Evolutionary conservation across 2,797 vertebrate species (phyloP).

Genomic region (Silurus lanzhouensis): DNA sequence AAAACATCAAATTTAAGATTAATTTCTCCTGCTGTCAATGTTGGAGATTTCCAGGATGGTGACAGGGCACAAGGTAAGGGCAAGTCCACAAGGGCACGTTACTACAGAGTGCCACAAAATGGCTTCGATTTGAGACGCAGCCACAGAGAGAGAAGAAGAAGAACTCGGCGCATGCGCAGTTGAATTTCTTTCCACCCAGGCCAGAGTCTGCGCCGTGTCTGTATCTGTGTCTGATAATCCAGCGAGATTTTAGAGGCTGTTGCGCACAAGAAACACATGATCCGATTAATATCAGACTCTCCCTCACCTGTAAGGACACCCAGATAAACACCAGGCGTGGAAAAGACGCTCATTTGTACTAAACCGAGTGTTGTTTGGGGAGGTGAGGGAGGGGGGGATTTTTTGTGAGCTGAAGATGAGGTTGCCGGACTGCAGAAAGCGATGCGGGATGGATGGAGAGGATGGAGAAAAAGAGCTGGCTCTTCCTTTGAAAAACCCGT

Average conservation of each 20-base stretch:
- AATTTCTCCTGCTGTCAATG: too few relatives aligned
- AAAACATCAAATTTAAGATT: too few relatives aligned
- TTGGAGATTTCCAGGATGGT: neutral
- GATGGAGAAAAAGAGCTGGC: slow-evolving; percentile 79
- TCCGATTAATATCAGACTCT: slow-evolving; percentile 72
- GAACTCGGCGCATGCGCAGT: slow-evolving; percentile 46
- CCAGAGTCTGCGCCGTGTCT: slow-evolving; percentile 27
- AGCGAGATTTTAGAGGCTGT: slow-evolving; percentile 43
- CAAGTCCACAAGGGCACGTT: neutral
- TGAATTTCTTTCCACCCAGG: slow-evolving; percentile 3
- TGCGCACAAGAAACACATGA: slow-evolving; percentile 57
- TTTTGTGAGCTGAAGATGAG: slow-evolving; percentile 71
- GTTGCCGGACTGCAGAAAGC: slow-evolving; percentile 71
- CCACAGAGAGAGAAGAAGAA: too few relatives aligned
- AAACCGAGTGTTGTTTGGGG: neutral
- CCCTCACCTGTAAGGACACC: slow-evolving; percentile 58
- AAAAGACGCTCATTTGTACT: neutral
- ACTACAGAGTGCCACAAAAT: neutral
- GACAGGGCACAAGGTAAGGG: neutral
- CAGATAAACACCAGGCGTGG: slow-evolving; percentile 37
- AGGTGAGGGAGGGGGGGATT: neutral
- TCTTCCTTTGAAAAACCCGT: slow-evolving; percentile 88
- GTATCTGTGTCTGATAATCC: slow-evolving; percentile 32
- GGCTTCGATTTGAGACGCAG: neutral
- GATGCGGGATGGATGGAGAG: slow-evolving; percentile 70